Base-by-base conservation (phyloP, 2,888 invertebrate genomes). In the Lithophane socia region DNA sequence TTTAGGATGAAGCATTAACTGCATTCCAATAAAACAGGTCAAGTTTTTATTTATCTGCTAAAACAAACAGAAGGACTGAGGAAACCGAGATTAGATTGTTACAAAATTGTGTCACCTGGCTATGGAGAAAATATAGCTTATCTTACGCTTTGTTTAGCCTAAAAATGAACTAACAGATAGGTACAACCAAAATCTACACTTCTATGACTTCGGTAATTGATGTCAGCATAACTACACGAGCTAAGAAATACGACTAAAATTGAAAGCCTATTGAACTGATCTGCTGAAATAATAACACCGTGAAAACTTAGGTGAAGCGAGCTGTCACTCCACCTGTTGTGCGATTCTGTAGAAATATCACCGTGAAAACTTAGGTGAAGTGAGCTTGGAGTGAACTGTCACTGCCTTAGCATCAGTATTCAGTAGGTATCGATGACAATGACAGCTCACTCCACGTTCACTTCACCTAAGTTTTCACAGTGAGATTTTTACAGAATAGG, bases 61-160 rank as follows among this genome's bases (percentile, higher is more conserved):
- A 66, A 75, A 63, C 56, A 65, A 72, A 79, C 60, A 75, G 3
- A 58, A 42, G 58, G 2, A 21, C 52, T 63, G 44, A 44, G 24
- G 18, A 63, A 73, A 73, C 8, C 21, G 2, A 47, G 73, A 80
- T 84, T 21, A 83, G 75, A 76, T 84, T 67, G 66, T 64, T n/a
- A n/a, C 21, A 21, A 84, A 76, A 68, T 58, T 44, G 73, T 52
- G 52, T 18, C 52, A 18, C 18, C 7, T 52, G 52, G 47, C 12
- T 49, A 18, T 42, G 16, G n/a, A 44, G 58, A 64, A 69, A 58
- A 2, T 29, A 29, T 37, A n/a, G 0, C 44, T 63, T 75, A 54
- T 58, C 13, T 56, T 47, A 4, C 7, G n/a, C 12, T 3, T 18
- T 71, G 2, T 18, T n/a, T 3, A 37, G 12, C 12, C 5, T 58